Evolutionary conservation across 2,797 vertebrate species (phyloP), one percentile per base, ranked within the genome.

Genomic region (Poliocrania exsul): DNA sequence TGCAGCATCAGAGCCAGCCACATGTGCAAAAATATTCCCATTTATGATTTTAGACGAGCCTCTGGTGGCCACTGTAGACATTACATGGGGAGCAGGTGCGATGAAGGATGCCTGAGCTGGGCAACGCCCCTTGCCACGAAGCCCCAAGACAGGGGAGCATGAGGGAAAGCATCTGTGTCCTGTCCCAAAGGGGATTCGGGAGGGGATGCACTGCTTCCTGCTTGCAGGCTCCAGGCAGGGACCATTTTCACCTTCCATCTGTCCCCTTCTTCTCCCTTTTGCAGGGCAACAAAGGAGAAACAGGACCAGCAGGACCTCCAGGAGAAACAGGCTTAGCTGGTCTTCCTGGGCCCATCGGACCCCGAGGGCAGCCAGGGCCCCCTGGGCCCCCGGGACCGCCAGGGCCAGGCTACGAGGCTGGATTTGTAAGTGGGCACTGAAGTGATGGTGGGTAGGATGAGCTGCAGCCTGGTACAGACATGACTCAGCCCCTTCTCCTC

Each of bases 261-360:
- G 38, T 71, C 17, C 24, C 28, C 13, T 82, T 42, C 16, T 57
- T 65, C 16, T 83, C 14, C 24, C 50, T 26, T 37, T 25, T 72
- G 38, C 93, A 98, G 97, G 98, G 98, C 50, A 97, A n/a, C 90
- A 96, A 81, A 88, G 99, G 99, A 64, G 95, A 98, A 21, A 13
- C 8, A 0, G 99, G 99, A 58, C 91, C 94, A 37, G 64, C 92
- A 0, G 99, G 99, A 37, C 3, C 80, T 17, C 56, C 98, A 1
- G 99, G 99, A 84, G 88, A 99, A 66, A 11, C 51, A 1, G 99
- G 99, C 29, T 96, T 99, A 44, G 98, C 98, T 67, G 99, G 99
- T 29, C 95, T 99, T 46, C 99, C 99, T 0, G 99, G 99, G 75
- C 99, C 99, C 3, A 98, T 98, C 1, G 99, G 99, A 96, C 99